Evolutionary conservation across 2,797 vertebrate genomes (phyloP).

Genomic region (Artibeus jamaicensis): DNA sequence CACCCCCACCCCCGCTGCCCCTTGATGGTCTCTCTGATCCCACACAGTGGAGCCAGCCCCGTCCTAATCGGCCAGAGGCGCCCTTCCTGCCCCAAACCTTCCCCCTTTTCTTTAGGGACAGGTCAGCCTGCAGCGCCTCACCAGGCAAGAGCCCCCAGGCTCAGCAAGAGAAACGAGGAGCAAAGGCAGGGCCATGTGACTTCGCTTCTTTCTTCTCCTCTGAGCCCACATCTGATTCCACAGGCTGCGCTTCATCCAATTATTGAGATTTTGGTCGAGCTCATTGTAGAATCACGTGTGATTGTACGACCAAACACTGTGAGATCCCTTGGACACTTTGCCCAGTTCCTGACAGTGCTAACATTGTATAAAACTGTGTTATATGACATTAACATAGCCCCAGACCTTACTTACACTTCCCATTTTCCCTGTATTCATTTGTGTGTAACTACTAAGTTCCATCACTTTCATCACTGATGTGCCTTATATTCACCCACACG

Average conservation of each 20-base stretch:
- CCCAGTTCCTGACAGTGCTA: background rate
- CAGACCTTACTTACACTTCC: background rate
- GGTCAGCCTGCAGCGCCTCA: no score
- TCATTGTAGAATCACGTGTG: background rate
- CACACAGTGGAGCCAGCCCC: background rate
- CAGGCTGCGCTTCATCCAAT: background rate
- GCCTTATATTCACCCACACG: background rate
- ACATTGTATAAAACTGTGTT: background rate
- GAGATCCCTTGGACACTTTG: background rate
- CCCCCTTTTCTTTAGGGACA: background rate
- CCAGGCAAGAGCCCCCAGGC: no score
- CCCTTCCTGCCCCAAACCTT: background rate
- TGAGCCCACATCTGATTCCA: background rate
- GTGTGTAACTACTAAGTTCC: background rate
- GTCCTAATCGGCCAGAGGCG: background rate
- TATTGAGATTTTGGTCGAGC: background rate
- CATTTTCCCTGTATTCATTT: background rate
- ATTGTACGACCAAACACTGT: background rate
- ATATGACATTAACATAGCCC: background rate
- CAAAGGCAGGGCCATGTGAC: fast-evolving
- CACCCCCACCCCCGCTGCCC: background rate
- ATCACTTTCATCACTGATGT: fast-evolving
- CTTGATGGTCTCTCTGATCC: background rate
- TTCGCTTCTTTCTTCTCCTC: background rate
- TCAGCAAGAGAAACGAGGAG: background rate